Base-by-base conservation (phyloP, 2,888 invertebrate genomes). In the Hypolimnas misippus region DNA sequence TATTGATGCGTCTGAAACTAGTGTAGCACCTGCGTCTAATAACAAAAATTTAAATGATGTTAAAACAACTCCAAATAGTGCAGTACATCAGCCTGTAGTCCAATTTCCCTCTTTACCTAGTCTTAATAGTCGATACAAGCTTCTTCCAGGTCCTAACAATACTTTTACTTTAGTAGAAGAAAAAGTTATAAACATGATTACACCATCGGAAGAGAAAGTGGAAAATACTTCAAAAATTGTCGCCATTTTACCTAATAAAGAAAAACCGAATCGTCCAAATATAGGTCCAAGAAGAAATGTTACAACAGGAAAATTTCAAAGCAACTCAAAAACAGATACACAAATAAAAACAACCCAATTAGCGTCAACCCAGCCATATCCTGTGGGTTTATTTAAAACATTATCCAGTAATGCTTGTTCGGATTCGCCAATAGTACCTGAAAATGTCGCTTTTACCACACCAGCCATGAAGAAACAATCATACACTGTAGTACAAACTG, bases 401-500 rank as follows among this genome's bases (percentile, higher is more conserved):
- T 68, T 83, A 29, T 17, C 65, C 8, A 70, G 79, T 4, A 81
- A 80, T 64, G 71, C 79, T 57, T 72, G 79, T 1, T 71, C 68
- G 50, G 63, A 72, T 44, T 38, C 69, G 7, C 61, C 75, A 17
- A 57, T 76, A 0, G 54, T 57, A 0, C 46, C 66, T 12, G 68
- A 70, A 14, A 73, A 81, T 14, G 61, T 77, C 0, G 53, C 77
- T 5, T 85, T 87, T 61, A 79, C 85, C 19, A 86, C 88, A 2
- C 83, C 92, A 10, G 87, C 85, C 0, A 82, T 84, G 81, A 91
- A 88, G 66, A 92, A 92, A 63, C 92, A 89, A 57, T 87, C 89
- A 0, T 92, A 91, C 62, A 88, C 87, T 16, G 78, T 92, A 44
- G 86, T 91, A 0, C 89, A 87, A 73, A 92, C 92, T 14, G 88